phyloP scores from a whole-genome alignment of 2,888 invertebrate species.

The Chironomus tentans region DNA sequence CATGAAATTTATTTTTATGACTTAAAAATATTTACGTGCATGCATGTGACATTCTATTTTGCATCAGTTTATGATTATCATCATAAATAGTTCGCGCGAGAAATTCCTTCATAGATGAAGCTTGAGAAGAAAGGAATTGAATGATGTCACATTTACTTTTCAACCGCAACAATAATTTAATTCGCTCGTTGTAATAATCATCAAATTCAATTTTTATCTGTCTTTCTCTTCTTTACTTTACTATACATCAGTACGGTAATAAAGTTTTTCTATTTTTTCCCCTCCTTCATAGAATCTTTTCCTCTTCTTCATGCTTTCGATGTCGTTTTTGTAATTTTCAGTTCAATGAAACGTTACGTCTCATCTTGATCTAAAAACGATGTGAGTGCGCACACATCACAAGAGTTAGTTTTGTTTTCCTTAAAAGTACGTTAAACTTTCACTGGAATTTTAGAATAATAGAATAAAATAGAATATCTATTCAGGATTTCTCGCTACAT shows the following conservation, averaged over 20 bases:
- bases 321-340: neutral
- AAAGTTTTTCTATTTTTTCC: neutral
- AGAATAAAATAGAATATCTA: neutral
- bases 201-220: no score
- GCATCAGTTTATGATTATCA: no score
- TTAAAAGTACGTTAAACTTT: slow-evolving; percentile 25
- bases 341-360: slow-evolving; percentile 27
- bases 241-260: no score
- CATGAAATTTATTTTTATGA: neutral
- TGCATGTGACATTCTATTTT: slow-evolving; percentile 7
- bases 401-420: slow-evolving; percentile 10
- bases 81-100: no score
- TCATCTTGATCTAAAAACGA: slow-evolving; percentile 3
- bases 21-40: slow-evolving; percentile 3
- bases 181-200: no score
- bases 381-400: neutral
- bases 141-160: no score
- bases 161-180: no score
- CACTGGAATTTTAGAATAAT: slow-evolving; percentile 1
- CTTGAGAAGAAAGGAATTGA: no score
- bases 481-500: no score
- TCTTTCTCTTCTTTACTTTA: no score
- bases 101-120: no score
- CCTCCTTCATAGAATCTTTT: neutral
- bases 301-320: neutral